phyloP scores from a whole-genome alignment of 2,797 vertebrate genomes.

The Sebastes baramenuke region DNA sequence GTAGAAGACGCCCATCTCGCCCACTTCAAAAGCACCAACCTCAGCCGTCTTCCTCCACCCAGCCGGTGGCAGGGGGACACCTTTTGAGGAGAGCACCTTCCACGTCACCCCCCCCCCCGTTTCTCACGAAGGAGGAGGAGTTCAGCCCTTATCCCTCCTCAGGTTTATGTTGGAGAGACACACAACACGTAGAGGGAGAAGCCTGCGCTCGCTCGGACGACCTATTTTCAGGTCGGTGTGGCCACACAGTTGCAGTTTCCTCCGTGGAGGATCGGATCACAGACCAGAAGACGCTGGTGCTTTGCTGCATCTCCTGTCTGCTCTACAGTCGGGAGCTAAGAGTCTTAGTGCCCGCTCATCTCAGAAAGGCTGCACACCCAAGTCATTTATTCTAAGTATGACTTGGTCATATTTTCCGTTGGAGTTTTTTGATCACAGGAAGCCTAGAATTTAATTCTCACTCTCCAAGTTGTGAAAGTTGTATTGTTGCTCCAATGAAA shows the following conservation, averaged over 20 bases:
- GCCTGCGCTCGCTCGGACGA: neutral
- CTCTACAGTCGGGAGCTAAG: constrained; percentile 39
- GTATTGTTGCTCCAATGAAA: constrained; percentile 45
- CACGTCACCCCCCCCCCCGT: constrained; percentile 54
- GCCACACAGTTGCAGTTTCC: constrained; percentile 31
- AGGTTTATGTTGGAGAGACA: constrained; percentile 59
- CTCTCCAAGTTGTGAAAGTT: constrained; percentile 27
- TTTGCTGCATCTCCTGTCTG: constrained; percentile 47
- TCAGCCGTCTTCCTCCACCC: constrained; percentile 45
- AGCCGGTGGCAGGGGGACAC: constrained; percentile 14
- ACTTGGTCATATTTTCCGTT: constrained; percentile 49
- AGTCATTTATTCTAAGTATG: constrained; percentile 35
- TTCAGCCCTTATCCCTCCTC: constrained; percentile 56
- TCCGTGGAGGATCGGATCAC: constrained; percentile 45
- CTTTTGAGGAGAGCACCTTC: constrained; percentile 61
- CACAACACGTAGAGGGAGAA: constrained; percentile 31
- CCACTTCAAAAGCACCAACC: constrained; percentile 59
- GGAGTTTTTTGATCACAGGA: constrained; percentile 50
- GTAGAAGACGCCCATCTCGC: constrained; percentile 27
- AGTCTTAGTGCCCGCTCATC: constrained; percentile 43
- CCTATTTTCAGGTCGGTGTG: constrained; percentile 67
- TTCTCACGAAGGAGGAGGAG: constrained; percentile 59
- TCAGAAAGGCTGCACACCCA: constrained; percentile 50
- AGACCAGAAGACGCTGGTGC: constrained; percentile 24
- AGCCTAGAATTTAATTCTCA: constrained; percentile 32